Percentiles rank a stretch among this genome's conserved stretches.
Evolutionary conservation across 2,888 invertebrate species (phyloP).

Genomic region (Elysia crispata): DNA sequence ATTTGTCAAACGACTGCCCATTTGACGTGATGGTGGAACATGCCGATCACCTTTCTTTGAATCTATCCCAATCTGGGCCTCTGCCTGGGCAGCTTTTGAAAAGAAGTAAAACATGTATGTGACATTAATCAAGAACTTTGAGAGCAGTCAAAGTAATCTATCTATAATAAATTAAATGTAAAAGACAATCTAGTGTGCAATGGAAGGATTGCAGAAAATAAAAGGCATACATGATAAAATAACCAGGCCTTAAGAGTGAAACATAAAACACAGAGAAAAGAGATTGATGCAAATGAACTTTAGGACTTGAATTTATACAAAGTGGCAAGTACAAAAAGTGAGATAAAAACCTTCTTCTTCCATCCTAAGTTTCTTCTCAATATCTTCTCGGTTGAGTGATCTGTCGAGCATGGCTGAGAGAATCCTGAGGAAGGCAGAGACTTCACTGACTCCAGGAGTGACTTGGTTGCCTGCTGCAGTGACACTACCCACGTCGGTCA

Average conservation of each 20-base stretch:
- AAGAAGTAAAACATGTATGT: not conserved
- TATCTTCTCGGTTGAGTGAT: slow-evolving; percentile 69
- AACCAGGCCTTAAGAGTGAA: too few species aligned
- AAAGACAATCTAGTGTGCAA: too few species aligned
- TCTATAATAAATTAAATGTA: too few species aligned
- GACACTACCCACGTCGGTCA: slow-evolving; percentile 60
- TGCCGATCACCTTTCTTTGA: slow-evolving; percentile 23
- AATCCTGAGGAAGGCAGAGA: slow-evolving; percentile 70
- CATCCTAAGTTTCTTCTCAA: slow-evolving; percentile 65
- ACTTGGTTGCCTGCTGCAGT: slow-evolving; percentile 57
- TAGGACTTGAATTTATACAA: not conserved
- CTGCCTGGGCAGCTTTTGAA: not conserved
- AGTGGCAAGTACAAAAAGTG: not conserved
- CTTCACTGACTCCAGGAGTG: slow-evolving; percentile 68
- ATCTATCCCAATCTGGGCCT: not conserved
- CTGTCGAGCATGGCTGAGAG: slow-evolving; percentile 71
- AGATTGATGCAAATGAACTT: not conserved
- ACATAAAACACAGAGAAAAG: too few species aligned
- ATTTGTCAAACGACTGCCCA: slow-evolving; percentile 66
- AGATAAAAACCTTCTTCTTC: slow-evolving; percentile 59
- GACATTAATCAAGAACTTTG: too few species aligned
- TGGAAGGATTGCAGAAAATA: too few species aligned
- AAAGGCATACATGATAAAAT: too few species aligned
- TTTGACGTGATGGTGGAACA: slow-evolving; percentile 48
- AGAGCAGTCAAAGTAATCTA: too few species aligned